A percentile compares a stretch with the other conserved stretches of the same genome.
Conservation (phyloP, 2,113 vertebrate genomes). For the Chunga burmeisteri region DNA sequence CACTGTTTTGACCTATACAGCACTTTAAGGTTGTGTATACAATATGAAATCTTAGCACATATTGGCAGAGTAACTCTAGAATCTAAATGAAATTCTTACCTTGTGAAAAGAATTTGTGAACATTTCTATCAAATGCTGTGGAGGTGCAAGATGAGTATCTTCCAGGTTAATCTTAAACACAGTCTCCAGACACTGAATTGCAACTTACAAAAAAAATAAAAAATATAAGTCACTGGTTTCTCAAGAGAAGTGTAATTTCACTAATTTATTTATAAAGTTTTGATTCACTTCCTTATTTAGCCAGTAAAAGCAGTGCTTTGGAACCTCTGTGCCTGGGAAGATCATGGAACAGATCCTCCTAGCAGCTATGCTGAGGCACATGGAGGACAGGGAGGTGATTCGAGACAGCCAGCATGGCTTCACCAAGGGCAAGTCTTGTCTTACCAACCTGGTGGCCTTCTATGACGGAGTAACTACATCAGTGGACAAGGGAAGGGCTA, state of each 20-base stretch:
- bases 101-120: constrained; percentile 90
- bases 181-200: constrained; percentile 96
- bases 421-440: too few relatives aligned
- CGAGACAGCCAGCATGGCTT: too few relatives aligned
- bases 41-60: neutral
- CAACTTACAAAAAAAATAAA: constrained; percentile 77
- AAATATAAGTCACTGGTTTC: neutral
- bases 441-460: too few relatives aligned
- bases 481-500: too few relatives aligned
- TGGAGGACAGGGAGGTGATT: too few relatives aligned
- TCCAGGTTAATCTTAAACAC: constrained; percentile 93
- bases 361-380: too few relatives aligned
- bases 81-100: constrained; percentile 73
- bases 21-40: neutral
- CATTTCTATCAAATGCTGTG: constrained; percentile 89
- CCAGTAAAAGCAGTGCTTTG: neutral
- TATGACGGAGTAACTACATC: too few relatives aligned
- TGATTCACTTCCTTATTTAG: neutral
- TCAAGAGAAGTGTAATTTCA: neutral
- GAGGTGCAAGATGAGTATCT: constrained; percentile 87
- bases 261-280: neutral
- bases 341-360: too few relatives aligned
- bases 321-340: neutral
- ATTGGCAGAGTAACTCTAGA: neutral
- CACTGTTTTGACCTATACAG: neutral